A percentile compares a stretch with the other conserved stretches of the same genome.
phyloP scores from a whole-genome alignment of 2,888 invertebrate genomes.

The Tupiocoris notatus region DNA sequence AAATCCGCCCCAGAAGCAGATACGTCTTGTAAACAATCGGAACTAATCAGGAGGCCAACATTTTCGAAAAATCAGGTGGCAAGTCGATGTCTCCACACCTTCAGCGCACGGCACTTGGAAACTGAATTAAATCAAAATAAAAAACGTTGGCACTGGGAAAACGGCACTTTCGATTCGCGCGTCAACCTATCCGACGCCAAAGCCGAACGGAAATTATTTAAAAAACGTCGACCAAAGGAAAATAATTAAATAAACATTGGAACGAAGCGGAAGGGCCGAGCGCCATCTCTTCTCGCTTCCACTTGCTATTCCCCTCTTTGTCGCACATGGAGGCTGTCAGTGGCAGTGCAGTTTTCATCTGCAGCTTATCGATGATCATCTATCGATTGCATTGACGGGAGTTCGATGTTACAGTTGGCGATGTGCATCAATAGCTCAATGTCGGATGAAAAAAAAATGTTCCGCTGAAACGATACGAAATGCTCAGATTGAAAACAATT shows the following conservation, averaged over 20 bases:
- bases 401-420: too few relatives aligned
- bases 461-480: too few relatives aligned
- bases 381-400: too few relatives aligned
- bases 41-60: neutral
- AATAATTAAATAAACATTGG: slow-evolving; percentile 30
- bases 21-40: neutral
- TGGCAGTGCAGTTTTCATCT: neutral
- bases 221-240: neutral
- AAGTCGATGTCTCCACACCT: neutral
- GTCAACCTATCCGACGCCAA: neutral
- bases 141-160: neutral
- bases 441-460: too few relatives aligned
- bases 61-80: slow-evolving; percentile 22
- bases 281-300: slow-evolving; percentile 29
- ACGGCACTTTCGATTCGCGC: neutral
- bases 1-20: neutral
- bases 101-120: neutral
- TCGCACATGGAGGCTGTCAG: neutral
- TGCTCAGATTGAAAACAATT: too few relatives aligned
- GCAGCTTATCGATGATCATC: too few relatives aligned
- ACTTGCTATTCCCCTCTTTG: neutral
- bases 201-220: neutral
- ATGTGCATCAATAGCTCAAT: too few relatives aligned
- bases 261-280: slow-evolving; percentile 31
- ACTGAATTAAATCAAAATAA: neutral